Base-by-base conservation (phyloP, 2,888 invertebrate genomes). In the Liopterus haemorrhoidalis region DNA sequence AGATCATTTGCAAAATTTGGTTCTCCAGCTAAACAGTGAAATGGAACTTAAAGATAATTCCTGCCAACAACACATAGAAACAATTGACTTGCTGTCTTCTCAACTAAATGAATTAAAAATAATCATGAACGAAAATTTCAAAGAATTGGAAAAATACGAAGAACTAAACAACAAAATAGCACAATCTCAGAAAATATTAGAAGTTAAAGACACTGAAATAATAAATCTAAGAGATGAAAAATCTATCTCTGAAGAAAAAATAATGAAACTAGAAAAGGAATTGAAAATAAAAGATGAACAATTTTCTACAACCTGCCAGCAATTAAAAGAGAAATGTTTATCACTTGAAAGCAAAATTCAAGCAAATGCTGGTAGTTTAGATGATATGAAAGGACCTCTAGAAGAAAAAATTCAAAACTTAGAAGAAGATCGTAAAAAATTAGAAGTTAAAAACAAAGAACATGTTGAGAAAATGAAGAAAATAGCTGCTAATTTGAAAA, bases 401-500 rank as follows among this genome's bases (percentile, higher is more conserved):
- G 65, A 45, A 32, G 20, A 24, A 9, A 45, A 45, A 24, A 45
- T 45, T 18, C n/a, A n/a, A 1, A 67, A 64, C 50, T 45, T 73
- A n/a, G 50, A 55, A 48, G 72, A 70, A 53, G n/a, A n/a, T n/a
- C n/a, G n/a, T n/a, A n/a, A n/a, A n/a, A n/a, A n/a, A n/a, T 62
- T 79, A 1, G 80, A 82, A 57, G 68, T 60, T 5, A 83, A 81
- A 59, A 78, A 79, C 52, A 81, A 79, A 56, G 79, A 82, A 38
- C 76, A 84, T 49, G 64, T 82, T 41, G 85, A 86, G 44, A 87
- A 85, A 64, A 72, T 86, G 59, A 88, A 86, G 59, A 86, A 86
- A 58, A 78, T 83, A 57, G 87, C 85, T 0, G 74, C 81, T 0
- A 83, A 78, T 58, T 70, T 87, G 6, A 88, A 86, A 63, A 86